Percentiles rank a stretch among this genome's conserved stretches.
Evolutionary conservation across 37 sponge, comb jelly and placozoan species (phyloP).

Genomic region (Beroe ovata): DNA sequence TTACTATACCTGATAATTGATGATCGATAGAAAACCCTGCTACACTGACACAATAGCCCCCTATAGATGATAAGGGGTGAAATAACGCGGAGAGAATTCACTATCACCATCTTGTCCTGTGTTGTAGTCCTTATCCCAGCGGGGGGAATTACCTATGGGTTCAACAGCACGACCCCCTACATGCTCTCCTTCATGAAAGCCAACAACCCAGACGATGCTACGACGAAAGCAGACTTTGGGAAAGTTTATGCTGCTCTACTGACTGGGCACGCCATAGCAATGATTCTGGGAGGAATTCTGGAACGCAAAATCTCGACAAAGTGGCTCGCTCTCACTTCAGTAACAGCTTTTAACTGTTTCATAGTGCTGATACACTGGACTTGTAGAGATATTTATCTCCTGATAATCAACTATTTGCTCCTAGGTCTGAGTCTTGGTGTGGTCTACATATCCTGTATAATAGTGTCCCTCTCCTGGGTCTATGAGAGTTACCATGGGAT

Average conservation of each 20-base stretch:
- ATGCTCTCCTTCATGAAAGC: background rate
- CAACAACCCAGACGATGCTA: background rate
- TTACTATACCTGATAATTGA: too few relatives aligned
- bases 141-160: slow-evolving; percentile 27
- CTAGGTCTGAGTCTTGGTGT: slow-evolving; percentile 9
- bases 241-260: slow-evolving; percentile 39
- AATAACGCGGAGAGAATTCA: background rate
- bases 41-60: too few relatives aligned
- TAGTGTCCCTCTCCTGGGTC: slow-evolving; percentile 31
- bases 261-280: slow-evolving; percentile 26
- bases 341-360: background rate
- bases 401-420: background rate
- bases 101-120: slow-evolving; percentile 29
- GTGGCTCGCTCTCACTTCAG: background rate
- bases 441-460: background rate
- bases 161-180: slow-evolving; percentile 10
- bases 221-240: background rate
- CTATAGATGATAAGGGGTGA: slow-evolving; percentile 11
- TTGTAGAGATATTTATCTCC: background rate
- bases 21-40: too few relatives aligned
- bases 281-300: slow-evolving; percentile 3
- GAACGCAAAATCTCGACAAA: background rate
- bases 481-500: slow-evolving; percentile 1
- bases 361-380: background rate
- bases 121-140: background rate